phyloP scores from a whole-genome alignment of 2,888 invertebrate species.

The Tuberolachnus salignus region DNA sequence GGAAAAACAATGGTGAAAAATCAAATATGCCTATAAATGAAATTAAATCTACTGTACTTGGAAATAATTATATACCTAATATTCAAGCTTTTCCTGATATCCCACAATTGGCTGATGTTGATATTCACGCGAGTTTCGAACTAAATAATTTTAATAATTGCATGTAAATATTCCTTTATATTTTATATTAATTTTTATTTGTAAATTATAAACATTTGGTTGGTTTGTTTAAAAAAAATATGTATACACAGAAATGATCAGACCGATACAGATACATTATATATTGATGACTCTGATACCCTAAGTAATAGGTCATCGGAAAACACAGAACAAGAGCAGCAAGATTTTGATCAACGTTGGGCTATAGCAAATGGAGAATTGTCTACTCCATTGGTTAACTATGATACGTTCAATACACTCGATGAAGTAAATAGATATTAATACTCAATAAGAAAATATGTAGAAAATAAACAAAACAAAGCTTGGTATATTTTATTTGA shows the following conservation, averaged over 20 bases:
- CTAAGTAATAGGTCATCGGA: conserved; percentile 43
- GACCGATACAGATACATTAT: conserved; percentile 25
- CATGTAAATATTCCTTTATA: conserved; percentile 16
- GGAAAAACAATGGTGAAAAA: conserved; percentile 35
- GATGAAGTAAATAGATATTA: conserved; percentile 22
- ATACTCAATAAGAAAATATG: no score
- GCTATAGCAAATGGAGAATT: conserved; percentile 33
- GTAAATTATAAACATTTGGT: not conserved
- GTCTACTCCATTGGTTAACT: not conserved
- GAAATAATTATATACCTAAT: conserved; percentile 20
- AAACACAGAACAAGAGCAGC: conserved; percentile 25
- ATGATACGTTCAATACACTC: conserved; percentile 36
- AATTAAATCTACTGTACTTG: not conserved
- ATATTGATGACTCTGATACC: conserved; percentile 41
- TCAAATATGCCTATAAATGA: conserved; percentile 9
- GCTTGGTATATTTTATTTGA: no score
- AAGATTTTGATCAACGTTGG: conserved; percentile 51
- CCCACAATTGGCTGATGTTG: conserved; percentile 51
- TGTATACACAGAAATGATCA: conserved; percentile 9
- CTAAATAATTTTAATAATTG: conserved; percentile 32
- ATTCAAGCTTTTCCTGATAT: conserved; percentile 50
- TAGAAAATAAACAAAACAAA: no score
- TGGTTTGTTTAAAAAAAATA: not conserved
- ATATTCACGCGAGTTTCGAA: conserved; percentile 46
- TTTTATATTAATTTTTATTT: not conserved